Base-by-base conservation (phyloP, 1,140 invertebrate genomes). In the Caerostris darwini region DNA sequence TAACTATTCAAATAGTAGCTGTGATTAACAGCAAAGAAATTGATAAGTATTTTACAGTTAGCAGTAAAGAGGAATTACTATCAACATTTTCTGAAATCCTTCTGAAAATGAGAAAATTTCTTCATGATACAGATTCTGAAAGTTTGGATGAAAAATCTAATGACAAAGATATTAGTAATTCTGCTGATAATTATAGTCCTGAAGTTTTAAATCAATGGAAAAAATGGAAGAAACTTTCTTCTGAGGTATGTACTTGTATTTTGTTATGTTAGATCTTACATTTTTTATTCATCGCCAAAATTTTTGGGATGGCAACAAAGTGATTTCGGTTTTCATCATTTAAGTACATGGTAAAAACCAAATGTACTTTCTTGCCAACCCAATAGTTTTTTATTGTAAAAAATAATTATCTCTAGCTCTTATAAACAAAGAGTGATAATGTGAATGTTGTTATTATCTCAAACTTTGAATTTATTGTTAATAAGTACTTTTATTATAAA, bases 1-100 rank as follows among this genome's bases (percentile, higher is more conserved):
- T 94, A 86, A 56, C 81, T n/a, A 94, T 89, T 19, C 92, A 94
- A 50, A 94, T 94, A 34, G 50, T 94, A 50, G 19, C 61, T 4
- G 86, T 81, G 8, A 82, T 94, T 34, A 69, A 94, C 17, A 58
- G 58, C n/a, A 93, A 93, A 34, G 17, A 69, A 19, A 34, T 8
- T 50, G 85, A 88, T 53, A 50, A 34, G 4, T 6, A 56, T 53
- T 88, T 89, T 64, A 53, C 14, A n/a, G 7, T 56, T 34, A 19
- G 19, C 2, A 14, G 61, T 8, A 94, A 88, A 89, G n/a, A 77
- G 19, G 34, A 5, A 59, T 81, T 94, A 19, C 54, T 94, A 14
- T 53, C 19, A 3, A 89, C 85, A 54, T 94, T 94, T 61, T 88
- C 85, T 5, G 19, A 61, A 64, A 14, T 82, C 3, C 85, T 94